Evolutionary conservation across 23 tunicate genomes (phyloP).

Genomic region (Ciona savignyi): DNA sequence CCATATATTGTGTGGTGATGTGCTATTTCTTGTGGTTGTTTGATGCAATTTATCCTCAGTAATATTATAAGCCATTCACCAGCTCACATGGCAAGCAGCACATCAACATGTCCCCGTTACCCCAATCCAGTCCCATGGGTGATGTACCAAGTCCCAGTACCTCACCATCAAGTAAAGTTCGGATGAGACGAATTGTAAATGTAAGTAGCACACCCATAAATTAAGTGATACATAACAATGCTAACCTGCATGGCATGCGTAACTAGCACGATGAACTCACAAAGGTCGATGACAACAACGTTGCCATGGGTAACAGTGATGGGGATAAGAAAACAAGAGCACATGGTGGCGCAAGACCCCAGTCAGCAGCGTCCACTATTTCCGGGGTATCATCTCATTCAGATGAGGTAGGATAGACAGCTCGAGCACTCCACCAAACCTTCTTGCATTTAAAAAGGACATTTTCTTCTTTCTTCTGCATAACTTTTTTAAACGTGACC

Average conservation of each 20-base stretch:
- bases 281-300: slow-evolving; percentile 1
- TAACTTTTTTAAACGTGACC: no score
- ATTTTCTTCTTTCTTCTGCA: no score
- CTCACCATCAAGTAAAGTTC: slow-evolving; percentile 11
- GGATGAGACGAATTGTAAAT: slow-evolving; percentile 28
- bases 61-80: no score
- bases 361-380: slow-evolving; percentile 49
- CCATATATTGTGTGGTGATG: no score
- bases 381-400: slow-evolving; percentile 28
- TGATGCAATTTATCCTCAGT: no score
- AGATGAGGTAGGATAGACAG: neutral
- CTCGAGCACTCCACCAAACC: no score
- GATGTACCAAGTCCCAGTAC: neutral
- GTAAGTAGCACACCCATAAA: slow-evolving; percentile 21
- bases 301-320: neutral
- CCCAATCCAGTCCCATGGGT: slow-evolving; percentile 6
- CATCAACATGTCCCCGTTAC: neutral
- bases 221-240: neutral
- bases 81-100: no score
- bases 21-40: no score
- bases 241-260: neutral
- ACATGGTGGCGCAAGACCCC: slow-evolving; percentile 26
- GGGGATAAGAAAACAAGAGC: neutral
- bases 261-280: neutral
- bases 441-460: no score